Evolutionary conservation across 2,113 vertebrate genomes (phyloP), one percentile per base, ranked within the genome.

Genomic region (Catagonus wagneri): DNA sequence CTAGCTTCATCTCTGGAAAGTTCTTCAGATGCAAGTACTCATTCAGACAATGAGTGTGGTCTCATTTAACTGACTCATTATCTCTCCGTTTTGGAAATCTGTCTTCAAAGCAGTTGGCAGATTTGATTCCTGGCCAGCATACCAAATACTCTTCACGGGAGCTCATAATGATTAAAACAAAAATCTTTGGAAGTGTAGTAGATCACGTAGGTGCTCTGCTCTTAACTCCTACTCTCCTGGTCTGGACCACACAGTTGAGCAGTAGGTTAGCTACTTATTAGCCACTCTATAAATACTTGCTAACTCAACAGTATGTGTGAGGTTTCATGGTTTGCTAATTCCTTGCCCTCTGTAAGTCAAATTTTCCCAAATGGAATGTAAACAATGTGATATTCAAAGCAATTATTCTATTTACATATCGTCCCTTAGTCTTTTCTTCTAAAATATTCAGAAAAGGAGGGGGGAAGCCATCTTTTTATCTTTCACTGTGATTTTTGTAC

Each of bases 41-140:
- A 32, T 71, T 90, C 83, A 65, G 61, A 81, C 52, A 74, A 12
- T 29, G 63, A 78, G 52, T 36, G 58, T 79, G n/a, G 19, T 88
- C 78, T 91, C 65, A 52, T 52, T 94, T 81, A 97, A 91, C 66
- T 36, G 63, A 50, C 50, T 85, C 81, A 72, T 94, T 92, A 92
- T 89, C 76, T 71, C 13, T 69, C n/a, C 58, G 39, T 80, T 89
- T 95, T 86, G 63, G 66, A 98, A 89, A 80, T 65, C 20, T 74
- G 23, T 79, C 75, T 97, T 97, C 87, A 95, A 91, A 94, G 63
- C 36, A 74, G 44, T 36, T 96, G 58, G 80, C 79, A 90, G 63
- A 96, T 92, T 95, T 94, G 74, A 71, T 87, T n/a, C 16, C 83
- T 87, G 83, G 74, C 68, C 79, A 93, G 61, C 86, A 96, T 93